phyloP scores from a whole-genome alignment of 2,113 vertebrate genomes.

The Clarias batrachus region DNA sequence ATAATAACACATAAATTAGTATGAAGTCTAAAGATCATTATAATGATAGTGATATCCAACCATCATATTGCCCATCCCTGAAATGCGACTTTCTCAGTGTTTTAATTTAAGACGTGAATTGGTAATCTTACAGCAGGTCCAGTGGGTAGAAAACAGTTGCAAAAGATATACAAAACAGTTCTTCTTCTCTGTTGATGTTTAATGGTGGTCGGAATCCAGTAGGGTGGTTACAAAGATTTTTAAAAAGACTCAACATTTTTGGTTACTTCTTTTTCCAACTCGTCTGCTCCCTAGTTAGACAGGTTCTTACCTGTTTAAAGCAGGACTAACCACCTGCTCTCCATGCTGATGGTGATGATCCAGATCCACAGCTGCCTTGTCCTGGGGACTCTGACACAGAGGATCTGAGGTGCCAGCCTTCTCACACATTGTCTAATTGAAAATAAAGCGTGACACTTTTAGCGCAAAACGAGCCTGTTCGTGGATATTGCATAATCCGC shows the following conservation, averaged over 20 bases:
- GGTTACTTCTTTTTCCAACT: too few species aligned
- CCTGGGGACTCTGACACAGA: not conserved
- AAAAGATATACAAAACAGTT: not conserved
- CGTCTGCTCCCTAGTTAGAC: too few species aligned
- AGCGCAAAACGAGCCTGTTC: not conserved
- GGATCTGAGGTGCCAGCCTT: not conserved
- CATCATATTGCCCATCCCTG: not conserved
- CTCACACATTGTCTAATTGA: slow-evolving; percentile 41
- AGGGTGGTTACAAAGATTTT: too few species aligned
- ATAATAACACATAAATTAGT: not conserved
- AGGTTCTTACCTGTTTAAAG: slow-evolving; percentile 23
- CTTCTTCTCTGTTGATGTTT: too few species aligned
- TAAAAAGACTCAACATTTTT: too few species aligned
- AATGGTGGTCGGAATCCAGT: too few species aligned
- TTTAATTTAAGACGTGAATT: not conserved
- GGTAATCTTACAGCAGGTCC: not conserved
- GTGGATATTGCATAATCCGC: not conserved
- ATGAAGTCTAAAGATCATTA: not conserved
- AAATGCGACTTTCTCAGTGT: not conserved
- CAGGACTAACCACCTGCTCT: slow-evolving; percentile 17
- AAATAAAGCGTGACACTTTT: not conserved
- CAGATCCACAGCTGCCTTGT: not conserved
- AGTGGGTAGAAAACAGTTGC: not conserved
- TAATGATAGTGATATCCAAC: not conserved
- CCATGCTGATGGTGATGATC: slow-evolving; percentile 14